Conservation (phyloP, 2,797 vertebrate species). For the Thamnophis elegans region DNA sequence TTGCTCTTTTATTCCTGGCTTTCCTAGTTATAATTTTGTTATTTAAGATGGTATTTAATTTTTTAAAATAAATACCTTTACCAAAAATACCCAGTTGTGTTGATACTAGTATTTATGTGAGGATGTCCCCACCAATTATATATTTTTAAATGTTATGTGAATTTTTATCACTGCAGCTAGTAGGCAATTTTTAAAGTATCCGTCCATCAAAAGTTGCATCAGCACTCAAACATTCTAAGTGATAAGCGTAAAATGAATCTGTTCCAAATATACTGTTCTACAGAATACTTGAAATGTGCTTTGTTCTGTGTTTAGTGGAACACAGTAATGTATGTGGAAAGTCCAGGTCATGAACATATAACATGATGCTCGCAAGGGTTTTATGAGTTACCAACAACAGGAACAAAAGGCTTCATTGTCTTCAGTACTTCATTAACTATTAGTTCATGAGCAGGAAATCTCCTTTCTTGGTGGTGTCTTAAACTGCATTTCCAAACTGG, state of each 20-base stretch:
- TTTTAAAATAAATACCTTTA: background rate
- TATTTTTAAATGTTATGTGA: conserved; percentile 1
- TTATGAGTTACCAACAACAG: conserved; percentile 57
- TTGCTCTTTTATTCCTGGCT: background rate
- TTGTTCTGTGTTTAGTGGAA: background rate
- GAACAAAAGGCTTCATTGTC: conserved; percentile 15
- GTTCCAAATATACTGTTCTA: background rate
- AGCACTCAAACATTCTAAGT: background rate
- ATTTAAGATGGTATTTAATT: background rate
- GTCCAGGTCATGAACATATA: conserved; percentile 42
- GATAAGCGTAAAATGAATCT: background rate
- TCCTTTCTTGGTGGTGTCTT: conserved; percentile 22
- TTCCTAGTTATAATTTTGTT: background rate
- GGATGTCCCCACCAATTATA: background rate
- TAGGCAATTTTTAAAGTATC: background rate
- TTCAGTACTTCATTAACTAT: background rate
- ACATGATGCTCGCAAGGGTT: conserved; percentile 54
- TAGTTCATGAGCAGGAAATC: background rate
- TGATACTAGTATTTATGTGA: background rate
- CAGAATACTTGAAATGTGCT: background rate
- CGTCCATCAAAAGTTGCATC: background rate
- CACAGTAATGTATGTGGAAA: background rate
- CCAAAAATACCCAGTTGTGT: background rate
- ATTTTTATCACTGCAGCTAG: background rate
- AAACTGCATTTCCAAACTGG: conserved; percentile 51